Evolutionary conservation across 2,797 vertebrate species (phyloP).

Genomic region (Poeciliopsis paucimaculata): DNA sequence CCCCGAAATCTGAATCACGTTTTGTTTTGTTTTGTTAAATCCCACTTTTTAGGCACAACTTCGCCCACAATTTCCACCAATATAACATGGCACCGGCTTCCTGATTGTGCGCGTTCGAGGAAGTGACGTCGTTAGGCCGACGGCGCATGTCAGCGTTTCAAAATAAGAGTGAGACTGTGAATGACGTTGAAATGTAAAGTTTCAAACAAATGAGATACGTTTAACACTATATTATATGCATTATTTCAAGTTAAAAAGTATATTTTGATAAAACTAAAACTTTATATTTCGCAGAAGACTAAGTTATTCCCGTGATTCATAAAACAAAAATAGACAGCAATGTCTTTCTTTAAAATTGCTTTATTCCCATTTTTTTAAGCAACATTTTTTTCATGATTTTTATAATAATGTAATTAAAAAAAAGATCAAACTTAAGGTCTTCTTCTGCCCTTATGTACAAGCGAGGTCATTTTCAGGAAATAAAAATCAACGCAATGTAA

Average conservation of each 20-base stretch:
- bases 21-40: constrained; percentile 63
- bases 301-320: not conserved
- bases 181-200: not conserved
- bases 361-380: constrained; percentile 64
- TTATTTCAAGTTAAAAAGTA: not conserved
- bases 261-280: not conserved
- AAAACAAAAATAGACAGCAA: not conserved
- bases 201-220: not conserved
- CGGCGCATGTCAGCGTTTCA: not conserved
- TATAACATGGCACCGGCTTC: constrained; percentile 76
- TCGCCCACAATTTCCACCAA: constrained; percentile 75
- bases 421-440: constrained; percentile 75
- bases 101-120: constrained; percentile 62
- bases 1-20: constrained; percentile 64
- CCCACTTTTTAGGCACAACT: constrained; percentile 71
- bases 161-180: constrained; percentile 28
- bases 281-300: not conserved
- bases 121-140: constrained; percentile 59
- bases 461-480: constrained; percentile 56
- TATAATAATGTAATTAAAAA: constrained; percentile 79
- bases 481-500: constrained; percentile 54
- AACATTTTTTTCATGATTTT: constrained; percentile 60
- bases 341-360: constrained; percentile 68
- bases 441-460: constrained; percentile 71
- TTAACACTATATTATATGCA: not conserved